Conservation (phyloP, 2,113 vertebrate genomes). For the Morone saxatilis region DNA sequence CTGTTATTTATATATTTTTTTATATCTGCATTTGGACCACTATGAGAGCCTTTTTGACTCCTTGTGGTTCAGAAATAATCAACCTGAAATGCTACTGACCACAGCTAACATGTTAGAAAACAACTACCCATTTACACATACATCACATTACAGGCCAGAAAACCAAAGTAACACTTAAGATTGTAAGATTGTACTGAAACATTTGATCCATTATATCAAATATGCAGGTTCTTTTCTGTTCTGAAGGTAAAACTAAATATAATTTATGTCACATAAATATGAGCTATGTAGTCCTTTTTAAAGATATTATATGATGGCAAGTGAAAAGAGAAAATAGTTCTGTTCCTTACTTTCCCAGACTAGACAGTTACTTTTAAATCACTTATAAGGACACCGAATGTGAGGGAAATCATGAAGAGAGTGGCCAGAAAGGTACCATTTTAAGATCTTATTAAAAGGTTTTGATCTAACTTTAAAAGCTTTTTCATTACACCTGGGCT, state of each 20-base stretch:
- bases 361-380: conserved; percentile 46
- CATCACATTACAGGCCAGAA: neutral
- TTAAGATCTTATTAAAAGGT: conserved; percentile 53
- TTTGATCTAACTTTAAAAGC: conserved; percentile 65
- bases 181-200: neutral
- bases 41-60: too few species aligned
- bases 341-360: conserved; percentile 33
- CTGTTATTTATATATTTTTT: neutral
- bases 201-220: neutral
- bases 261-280: neutral
- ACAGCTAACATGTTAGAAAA: neutral
- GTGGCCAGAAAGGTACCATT: conserved; percentile 34
- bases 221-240: neutral
- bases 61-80: neutral
- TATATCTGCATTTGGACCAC: neutral
- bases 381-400: conserved; percentile 46
- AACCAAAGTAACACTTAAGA: neutral
- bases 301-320: neutral
- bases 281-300: conserved; percentile 13
- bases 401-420: conserved; percentile 29
- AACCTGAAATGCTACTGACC: neutral
- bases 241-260: conserved; percentile 18
- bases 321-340: conserved; percentile 24
- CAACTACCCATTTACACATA: too few species aligned
- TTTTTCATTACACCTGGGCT: conserved; percentile 53